Conservation (phyloP, 2,797 vertebrate genomes). For the Urocyon cinereoargenteus region DNA sequence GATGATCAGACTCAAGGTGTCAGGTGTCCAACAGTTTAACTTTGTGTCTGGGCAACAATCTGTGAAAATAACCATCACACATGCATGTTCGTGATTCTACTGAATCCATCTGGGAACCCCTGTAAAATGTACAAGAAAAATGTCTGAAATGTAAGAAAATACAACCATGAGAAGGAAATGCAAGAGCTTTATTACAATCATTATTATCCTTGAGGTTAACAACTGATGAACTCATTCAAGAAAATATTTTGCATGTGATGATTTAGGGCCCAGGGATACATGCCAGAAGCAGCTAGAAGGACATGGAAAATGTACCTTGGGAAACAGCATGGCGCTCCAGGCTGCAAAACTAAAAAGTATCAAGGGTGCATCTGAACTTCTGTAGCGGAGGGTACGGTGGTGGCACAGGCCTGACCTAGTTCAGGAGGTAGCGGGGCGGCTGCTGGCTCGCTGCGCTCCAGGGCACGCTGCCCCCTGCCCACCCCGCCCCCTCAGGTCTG, state of each 20-base stretch:
- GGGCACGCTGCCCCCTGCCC: accelerated
- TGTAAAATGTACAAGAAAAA: neutral
- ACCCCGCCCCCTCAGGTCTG: neutral
- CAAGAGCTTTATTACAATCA: constrained; percentile 60
- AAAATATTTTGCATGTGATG: neutral
- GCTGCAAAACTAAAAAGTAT: neutral
- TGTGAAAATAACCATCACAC: neutral
- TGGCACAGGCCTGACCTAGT: neutral
- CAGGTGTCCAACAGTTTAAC: neutral
- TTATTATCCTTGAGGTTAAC: neutral
- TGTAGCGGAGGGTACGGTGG: accelerated
- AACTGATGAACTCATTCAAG: neutral
- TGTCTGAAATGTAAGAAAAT: neutral
- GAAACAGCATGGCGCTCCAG: accelerated
- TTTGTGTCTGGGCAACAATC: neutral
- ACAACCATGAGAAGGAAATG: neutral
- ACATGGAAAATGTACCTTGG: accelerated
- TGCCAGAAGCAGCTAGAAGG: neutral
- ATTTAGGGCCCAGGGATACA: neutral
- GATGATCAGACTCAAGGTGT: neutral
- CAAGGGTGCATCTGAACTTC: neutral
- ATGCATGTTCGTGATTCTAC: neutral
- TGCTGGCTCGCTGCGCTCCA: accelerated
- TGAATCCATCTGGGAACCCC: neutral
- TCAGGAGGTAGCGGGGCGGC: neutral